Evolutionary conservation across 2,888 invertebrate species (phyloP).

Genomic region (Digitonthophagus gazella): DNA sequence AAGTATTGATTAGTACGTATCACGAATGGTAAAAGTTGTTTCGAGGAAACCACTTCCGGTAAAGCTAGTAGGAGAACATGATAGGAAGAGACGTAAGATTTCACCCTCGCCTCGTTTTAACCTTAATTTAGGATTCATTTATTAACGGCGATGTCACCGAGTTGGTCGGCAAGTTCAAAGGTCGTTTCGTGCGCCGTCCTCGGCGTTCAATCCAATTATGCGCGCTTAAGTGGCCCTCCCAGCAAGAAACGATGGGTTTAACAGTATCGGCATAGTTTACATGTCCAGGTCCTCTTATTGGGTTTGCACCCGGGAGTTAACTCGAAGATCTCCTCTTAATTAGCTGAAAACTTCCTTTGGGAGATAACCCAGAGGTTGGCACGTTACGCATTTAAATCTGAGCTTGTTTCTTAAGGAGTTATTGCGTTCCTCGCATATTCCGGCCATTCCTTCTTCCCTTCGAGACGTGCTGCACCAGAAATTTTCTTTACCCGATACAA

Average conservation of each 20-base stretch:
- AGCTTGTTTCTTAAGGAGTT: not conserved
- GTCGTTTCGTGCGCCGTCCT: conserved; percentile 34
- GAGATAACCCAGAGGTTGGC: not conserved
- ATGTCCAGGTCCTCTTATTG: conserved; percentile 15
- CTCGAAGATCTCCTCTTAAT: not conserved
- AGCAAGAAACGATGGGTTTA: conserved; percentile 31
- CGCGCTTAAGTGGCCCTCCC: conserved; percentile 32
- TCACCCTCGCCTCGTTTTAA: not conserved
- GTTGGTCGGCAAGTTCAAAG: conserved; percentile 31
- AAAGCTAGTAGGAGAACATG: not conserved
- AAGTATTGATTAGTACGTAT: not conserved
- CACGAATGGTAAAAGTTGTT: not conserved
- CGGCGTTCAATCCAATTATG: conserved; percentile 35
- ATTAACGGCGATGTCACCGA: conserved; percentile 32
- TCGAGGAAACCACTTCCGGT: not conserved
- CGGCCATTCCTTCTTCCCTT: not conserved
- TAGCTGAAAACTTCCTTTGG: not conserved
- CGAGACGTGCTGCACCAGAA: not conserved
- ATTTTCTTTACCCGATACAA: not conserved
- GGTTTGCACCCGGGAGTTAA: not conserved
- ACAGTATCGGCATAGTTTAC: conserved; percentile 27
- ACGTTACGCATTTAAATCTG: not conserved
- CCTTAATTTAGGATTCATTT: conserved; percentile 27
- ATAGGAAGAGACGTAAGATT: not conserved
- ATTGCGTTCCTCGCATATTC: not conserved